Conservation (phyloP, 2,113 vertebrate species). For the Colaptes auratus region DNA sequence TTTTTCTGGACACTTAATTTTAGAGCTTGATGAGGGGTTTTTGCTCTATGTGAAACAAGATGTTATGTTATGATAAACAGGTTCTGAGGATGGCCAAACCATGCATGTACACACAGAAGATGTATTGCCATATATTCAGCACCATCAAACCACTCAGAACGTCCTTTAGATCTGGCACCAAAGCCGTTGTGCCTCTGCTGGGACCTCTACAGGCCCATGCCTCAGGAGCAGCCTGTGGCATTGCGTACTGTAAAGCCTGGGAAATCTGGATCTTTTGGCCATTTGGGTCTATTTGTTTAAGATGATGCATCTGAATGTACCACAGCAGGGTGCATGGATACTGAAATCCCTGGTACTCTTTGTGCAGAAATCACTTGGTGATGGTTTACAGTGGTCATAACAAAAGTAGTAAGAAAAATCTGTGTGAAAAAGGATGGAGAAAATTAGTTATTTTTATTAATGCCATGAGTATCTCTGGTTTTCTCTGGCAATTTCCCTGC, state of each 20-base stretch:
- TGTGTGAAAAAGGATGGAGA: background rate
- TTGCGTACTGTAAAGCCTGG: background rate
- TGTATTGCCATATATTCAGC: background rate
- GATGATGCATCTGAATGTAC: background rate
- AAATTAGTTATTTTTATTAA: conserved; percentile 12
- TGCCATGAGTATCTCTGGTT: background rate
- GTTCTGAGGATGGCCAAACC: background rate
- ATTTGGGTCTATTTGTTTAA: background rate
- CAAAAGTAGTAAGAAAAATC: background rate
- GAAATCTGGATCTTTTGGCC: background rate
- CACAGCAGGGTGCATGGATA: background rate
- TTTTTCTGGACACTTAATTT: background rate
- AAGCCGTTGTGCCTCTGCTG: background rate
- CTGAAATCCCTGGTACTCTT: background rate
- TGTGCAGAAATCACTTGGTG: background rate
- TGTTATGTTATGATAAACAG: background rate
- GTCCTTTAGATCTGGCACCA: background rate
- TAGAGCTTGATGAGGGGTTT: background rate
- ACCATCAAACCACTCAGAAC: fast-evolving
- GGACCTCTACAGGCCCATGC: fast-evolving
- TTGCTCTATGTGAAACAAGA: background rate
- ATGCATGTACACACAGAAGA: background rate
- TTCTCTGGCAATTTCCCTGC: background rate
- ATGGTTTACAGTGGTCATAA: background rate
- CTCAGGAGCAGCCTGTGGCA: background rate